Evolutionary conservation across 2,113 vertebrate species (phyloP).

Genomic region (Symphodus melops): DNA sequence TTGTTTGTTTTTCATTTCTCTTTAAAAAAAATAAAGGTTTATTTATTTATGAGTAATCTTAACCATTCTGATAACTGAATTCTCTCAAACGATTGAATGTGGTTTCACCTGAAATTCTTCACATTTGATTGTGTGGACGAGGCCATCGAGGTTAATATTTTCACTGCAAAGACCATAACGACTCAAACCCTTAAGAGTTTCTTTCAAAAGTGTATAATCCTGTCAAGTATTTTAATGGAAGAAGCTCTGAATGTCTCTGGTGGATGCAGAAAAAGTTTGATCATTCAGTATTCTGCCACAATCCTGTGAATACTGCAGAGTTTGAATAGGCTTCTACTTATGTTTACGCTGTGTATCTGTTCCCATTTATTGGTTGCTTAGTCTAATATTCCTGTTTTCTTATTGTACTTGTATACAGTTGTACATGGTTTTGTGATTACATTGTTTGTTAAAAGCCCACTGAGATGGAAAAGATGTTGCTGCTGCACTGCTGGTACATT

Average conservation of each 20-base stretch:
- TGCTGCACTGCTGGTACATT: constrained; percentile 93
- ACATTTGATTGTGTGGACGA: constrained; percentile 34
- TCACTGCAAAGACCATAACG: constrained; percentile 36
- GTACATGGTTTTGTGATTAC: constrained; percentile 88
- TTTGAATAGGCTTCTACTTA: constrained; percentile 85
- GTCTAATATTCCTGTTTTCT: constrained; percentile 89
- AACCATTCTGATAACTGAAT: neutral
- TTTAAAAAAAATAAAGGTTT: constrained; percentile 10
- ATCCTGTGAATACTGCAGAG: constrained; percentile 89
- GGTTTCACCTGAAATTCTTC: constrained; percentile 11
- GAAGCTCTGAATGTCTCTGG: constrained; percentile 59
- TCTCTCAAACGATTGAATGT: constrained; percentile 5
- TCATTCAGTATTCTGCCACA: constrained; percentile 84
- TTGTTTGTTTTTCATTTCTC: constrained; percentile 16
- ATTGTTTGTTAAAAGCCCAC: constrained; percentile 86
- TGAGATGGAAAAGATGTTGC: constrained; percentile 91
- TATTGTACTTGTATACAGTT: constrained; percentile 88
- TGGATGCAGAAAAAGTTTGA: constrained; percentile 63
- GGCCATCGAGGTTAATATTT: constrained; percentile 45
- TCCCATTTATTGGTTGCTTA: constrained; percentile 90
- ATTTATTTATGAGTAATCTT: constrained; percentile 35
- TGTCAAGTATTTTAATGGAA: constrained; percentile 60
- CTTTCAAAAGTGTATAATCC: constrained; percentile 51
- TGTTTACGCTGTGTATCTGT: constrained; percentile 90
- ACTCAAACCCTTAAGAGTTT: constrained; percentile 50